These are phyloP conservation scores for Mycteria americana DNA, from an alignment of 2,797 vertebrate genomes.

Conservation along the genomic window DNA sequence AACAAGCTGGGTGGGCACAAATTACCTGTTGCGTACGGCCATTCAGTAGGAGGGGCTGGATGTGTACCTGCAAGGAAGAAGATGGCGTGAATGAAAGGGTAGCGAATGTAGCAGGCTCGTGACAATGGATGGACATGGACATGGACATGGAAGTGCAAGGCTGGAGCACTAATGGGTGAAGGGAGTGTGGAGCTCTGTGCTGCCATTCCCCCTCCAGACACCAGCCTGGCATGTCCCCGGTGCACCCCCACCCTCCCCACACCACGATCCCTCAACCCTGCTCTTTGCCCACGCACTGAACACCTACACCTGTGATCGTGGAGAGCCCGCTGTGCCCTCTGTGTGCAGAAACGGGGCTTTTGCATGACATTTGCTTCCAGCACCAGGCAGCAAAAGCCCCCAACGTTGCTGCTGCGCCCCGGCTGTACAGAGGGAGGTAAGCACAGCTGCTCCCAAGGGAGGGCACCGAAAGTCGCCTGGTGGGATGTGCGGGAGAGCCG, in stretches of 20 bases:
- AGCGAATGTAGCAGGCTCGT: neutral
- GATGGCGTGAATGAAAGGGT: neutral
- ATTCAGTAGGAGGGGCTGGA: neutral
- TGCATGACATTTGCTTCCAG: neutral
- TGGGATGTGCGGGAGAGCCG: neutral
- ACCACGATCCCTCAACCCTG: neutral
- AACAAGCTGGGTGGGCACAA: no score
- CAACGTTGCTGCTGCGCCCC: fast-evolving
- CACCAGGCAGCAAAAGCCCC: neutral
- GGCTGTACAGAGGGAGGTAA: neutral
- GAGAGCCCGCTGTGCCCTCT: neutral
- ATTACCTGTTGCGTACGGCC: neutral
- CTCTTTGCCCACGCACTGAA: neutral
- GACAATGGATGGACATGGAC: no score
- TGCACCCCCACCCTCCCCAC: neutral
- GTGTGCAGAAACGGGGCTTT: neutral
- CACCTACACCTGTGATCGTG: neutral
- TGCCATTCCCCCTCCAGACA: no score
- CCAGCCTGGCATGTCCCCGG: no score
- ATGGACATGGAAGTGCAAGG: no score
- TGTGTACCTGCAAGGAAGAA: neutral
- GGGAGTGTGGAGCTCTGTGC: neutral
- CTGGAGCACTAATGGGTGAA: no score
- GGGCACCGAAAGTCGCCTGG: neutral
- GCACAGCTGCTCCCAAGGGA: neutral